Evolutionary conservation across 2,888 invertebrate species (phyloP).

Genomic region (Lithophane leautieri): DNA sequence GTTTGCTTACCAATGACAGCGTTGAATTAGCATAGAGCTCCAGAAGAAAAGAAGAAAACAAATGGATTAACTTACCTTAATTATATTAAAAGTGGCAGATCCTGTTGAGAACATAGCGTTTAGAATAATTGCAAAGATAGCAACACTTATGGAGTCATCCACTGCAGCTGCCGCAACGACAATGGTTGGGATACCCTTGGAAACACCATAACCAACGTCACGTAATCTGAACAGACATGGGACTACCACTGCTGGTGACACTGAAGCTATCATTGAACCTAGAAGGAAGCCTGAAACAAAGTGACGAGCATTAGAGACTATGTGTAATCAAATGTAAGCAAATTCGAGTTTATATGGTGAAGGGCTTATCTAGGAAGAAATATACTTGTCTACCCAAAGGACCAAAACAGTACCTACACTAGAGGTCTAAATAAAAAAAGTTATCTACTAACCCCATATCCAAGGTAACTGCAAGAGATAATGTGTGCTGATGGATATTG

Average conservation of each 20-base stretch:
- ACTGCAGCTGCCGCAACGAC: constrained; percentile 96
- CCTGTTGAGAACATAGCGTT: constrained; percentile 94
- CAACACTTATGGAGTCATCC: constrained; percentile 97
- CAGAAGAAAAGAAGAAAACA: neutral
- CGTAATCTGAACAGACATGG: constrained; percentile 95
- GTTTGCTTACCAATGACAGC: neutral
- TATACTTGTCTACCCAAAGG: neutral
- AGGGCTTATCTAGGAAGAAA: neutral
- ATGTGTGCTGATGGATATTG: constrained; percentile 91
- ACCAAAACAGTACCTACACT: neutral
- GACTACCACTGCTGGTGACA: constrained; percentile 97
- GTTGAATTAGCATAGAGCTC: no score
- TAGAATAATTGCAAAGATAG: constrained; percentile 95
- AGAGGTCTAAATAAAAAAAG: neutral
- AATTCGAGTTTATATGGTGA: neutral
- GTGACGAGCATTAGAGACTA: neutral
- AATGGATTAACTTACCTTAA: constrained; percentile 85
- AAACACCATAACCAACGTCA: constrained; percentile 93
- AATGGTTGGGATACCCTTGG: constrained; percentile 96
- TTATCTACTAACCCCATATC: constrained; percentile 91
- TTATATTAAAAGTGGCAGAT: constrained; percentile 91
- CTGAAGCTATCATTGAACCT: constrained; percentile 95
- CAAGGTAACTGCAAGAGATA: constrained; percentile 94
- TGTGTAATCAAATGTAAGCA: neutral
- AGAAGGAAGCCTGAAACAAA: constrained; percentile 90